A percentile compares a stretch with the other conserved stretches of the same genome.
phyloP scores from a whole-genome alignment of 2,888 invertebrate species.

The Napeogenes sylphis region DNA sequence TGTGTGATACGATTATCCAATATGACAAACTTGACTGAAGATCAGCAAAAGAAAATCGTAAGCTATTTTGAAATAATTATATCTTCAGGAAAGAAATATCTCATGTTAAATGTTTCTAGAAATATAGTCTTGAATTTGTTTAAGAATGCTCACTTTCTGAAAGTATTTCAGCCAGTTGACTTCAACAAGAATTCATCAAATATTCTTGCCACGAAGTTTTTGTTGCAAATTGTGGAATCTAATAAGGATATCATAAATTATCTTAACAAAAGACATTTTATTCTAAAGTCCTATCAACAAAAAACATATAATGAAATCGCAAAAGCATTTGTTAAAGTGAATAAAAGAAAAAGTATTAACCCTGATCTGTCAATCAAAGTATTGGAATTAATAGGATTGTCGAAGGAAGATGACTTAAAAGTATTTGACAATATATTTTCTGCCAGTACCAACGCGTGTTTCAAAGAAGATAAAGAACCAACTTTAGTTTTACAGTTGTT shows the following conservation, averaged over 20 bases:
- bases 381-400: slow-evolving; percentile 62
- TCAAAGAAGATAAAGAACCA: slow-evolving; percentile 69
- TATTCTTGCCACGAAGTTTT: slow-evolving; percentile 54
- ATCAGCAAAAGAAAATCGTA: slow-evolving; percentile 48
- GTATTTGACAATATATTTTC: slow-evolving; percentile 64
- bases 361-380: slow-evolving; percentile 58
- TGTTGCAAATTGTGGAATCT: slow-evolving; percentile 51
- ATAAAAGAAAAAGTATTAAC: slow-evolving; percentile 54
- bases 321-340: slow-evolving; percentile 68
- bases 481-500: slow-evolving; percentile 73
- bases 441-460: slow-evolving; percentile 51
- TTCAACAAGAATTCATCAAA: slow-evolving; percentile 46
- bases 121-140: slow-evolving; percentile 53
- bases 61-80: slow-evolving; percentile 55
- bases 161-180: slow-evolving; percentile 59
- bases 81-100: slow-evolving; percentile 48
- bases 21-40: slow-evolving; percentile 47
- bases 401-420: slow-evolving; percentile 57
- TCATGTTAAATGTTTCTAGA: slow-evolving; percentile 52
- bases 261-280: slow-evolving; percentile 50
- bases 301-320: slow-evolving; percentile 73
- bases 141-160: slow-evolving; percentile 61
- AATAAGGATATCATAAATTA: slow-evolving; percentile 52
- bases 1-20: slow-evolving; percentile 56
- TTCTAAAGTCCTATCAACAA: slow-evolving; percentile 72